Evolutionary conservation across 2,113 vertebrate genomes (phyloP).

Genomic region (Lepus americanus): DNA sequence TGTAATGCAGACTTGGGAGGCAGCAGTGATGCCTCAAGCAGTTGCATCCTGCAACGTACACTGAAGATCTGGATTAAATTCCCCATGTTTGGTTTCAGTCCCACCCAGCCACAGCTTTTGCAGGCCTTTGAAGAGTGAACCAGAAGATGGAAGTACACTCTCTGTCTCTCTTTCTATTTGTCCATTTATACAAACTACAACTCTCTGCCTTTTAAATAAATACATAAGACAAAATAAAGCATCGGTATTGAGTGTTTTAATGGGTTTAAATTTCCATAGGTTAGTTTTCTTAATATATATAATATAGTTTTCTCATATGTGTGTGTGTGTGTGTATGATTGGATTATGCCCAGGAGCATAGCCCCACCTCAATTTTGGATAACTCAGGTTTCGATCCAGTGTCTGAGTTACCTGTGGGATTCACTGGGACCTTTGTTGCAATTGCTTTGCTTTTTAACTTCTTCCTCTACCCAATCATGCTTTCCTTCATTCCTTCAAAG

Average conservation of each 20-base stretch:
- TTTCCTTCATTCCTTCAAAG: neutral
- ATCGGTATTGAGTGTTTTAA: neutral
- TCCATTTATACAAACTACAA: no score
- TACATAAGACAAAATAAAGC: neutral
- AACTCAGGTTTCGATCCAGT: neutral
- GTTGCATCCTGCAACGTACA: no score
- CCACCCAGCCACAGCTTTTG: no score
- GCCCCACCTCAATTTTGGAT: neutral
- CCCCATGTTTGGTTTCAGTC: no score
- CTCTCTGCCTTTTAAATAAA: no score
- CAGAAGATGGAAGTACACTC: no score
- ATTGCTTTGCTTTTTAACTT: neutral
- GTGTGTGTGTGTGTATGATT: neutral
- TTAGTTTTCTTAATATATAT: neutral
- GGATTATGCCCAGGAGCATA: neutral
- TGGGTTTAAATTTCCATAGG: neutral
- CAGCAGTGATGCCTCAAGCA: no score
- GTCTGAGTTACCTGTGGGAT: neutral
- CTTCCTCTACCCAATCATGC: fast-evolving
- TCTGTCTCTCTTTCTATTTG: no score
- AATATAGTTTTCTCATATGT: no score
- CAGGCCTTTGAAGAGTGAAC: no score
- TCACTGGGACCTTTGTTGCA: neutral
- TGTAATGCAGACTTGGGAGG: no score
- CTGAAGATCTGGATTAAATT: no score